Evolutionary conservation across 1,140 invertebrate species (phyloP), one percentile per base, ranked within the genome.

Genomic region (Antheraea mylitta): DNA sequence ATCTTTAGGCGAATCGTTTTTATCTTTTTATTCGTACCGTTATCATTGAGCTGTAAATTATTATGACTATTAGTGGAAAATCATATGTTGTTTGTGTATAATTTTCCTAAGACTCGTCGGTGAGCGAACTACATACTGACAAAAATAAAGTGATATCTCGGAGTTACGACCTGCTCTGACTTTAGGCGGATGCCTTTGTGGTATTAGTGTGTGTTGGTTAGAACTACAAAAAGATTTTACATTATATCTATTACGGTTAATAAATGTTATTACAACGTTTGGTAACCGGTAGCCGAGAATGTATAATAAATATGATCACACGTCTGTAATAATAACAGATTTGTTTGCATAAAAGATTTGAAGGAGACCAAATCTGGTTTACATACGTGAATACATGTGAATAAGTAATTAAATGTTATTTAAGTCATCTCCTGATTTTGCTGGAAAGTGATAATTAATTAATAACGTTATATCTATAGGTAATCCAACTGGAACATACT

Each of bases 31-130:
- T 71, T 69, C 67, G 67, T 70, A 62, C 68, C 72, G 68, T 87
- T 89, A 89, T 89, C 86, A 73, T 66, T 69, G 73, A 75, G 73
- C 72, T 72, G 72, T 89, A 87, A 87, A 88, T 87, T 88, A 87
- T 77, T 84, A 81, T 79, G 79, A 81, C 72, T 82, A 79, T 73
- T 65, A 72, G 63, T 75, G 77, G 74, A 84, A 85, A 81, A 79
- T 69, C 80, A 78, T 77, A 66, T 64, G 60, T 42, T 18, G n/a
- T 58, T 64, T 61, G 67, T 76, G 72, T 65, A 70, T 58, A 78
- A 80, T 74, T 83, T 83, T 80, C 73, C 71, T 38, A 66, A 74
- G 30, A 59, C 65, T 37, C 48, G 16, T 16, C 61, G 60, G 37
- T 62, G 67, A 62, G 42, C 66, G 64, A 65, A 62, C 63, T 61